Conservation (phyloP, 2,888 invertebrate genomes). For the Hanleya hanleyi region DNA sequence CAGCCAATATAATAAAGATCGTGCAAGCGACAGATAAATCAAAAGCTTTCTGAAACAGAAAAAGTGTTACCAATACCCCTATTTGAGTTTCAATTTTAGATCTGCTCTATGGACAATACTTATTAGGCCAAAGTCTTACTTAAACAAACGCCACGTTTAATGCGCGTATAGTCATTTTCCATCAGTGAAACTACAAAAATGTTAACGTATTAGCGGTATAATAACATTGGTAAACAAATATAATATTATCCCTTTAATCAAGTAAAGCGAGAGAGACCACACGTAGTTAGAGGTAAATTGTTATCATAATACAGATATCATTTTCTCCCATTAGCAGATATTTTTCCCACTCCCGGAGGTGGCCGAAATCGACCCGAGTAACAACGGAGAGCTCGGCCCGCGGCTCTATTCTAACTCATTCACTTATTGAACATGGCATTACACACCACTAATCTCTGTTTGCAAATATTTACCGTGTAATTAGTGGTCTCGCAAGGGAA, state of each 20-base stretch:
- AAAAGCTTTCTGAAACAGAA: too few relatives aligned
- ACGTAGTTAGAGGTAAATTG: neutral
- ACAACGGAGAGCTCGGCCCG: neutral
- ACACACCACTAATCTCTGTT: neutral
- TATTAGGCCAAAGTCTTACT: too few relatives aligned
- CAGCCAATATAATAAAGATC: too few relatives aligned
- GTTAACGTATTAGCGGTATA: neutral
- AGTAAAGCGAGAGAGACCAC: neutral
- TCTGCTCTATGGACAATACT: too few relatives aligned
- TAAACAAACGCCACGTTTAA: too few relatives aligned
- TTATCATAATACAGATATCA: conserved; percentile 5
- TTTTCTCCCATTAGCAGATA: neutral
- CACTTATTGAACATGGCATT: neutral
- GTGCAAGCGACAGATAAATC: too few relatives aligned
- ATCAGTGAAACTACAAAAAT: too few relatives aligned
- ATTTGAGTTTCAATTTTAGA: too few relatives aligned
- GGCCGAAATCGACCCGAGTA: neutral
- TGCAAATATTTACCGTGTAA: conserved; percentile 5
- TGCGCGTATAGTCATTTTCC: too few relatives aligned
- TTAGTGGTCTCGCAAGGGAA: neutral
- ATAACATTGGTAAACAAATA: conserved; percentile 11
- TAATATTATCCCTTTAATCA: conserved; percentile 7
- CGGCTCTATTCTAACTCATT: neutral
- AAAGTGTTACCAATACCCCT: too few relatives aligned
- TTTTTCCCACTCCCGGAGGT: neutral